Base-by-base conservation (phyloP, 2,797 vertebrate genomes). In the Vireo griseus region DNA sequence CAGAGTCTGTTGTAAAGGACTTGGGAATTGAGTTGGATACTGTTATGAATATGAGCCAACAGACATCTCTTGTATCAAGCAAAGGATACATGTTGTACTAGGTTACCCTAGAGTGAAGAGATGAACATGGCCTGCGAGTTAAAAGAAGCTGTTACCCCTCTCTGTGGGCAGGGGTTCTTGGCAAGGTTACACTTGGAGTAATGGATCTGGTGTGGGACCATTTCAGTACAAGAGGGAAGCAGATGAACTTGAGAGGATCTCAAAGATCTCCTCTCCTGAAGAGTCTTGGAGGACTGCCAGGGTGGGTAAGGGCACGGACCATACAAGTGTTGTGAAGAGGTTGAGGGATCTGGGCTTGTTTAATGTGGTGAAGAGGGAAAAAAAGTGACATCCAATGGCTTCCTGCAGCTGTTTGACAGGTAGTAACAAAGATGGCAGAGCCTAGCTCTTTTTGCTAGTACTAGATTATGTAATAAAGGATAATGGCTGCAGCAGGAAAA, bases 301-400 rank as follows among this genome's bases (percentile, higher is more conserved):
- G 2, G 13, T 31, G 16, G 5, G 71, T 48, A 31, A 35, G 29
- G n/a, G 14, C 29, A 20, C 12, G 22, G 29, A 45, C 7, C 33
- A 31, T 2, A 0, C 0, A 0, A 37, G 37, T 83, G 13, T 61
- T 68, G 10, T 47, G 31, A 48, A 48, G 54, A 86, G 18, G 4
- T 8, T 74, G 67, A 58, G 33, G 42, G 18, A 16, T 66, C 52
- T 91, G 45, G 35, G 19, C 13, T 72, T 81, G 19, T 5, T 63
- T 81, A 18, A 11, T 39, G 25, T 57, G 31, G 18, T 71, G 26
- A 76, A 80, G 50, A 72, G 84, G 37, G 11, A 57, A 84, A 55
- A 62, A 54, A 82, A 79, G 24, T n/a, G 14, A 5, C 12, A 42
- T 68, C 55, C 62, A 7, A 2, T 28, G 40, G 31, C 42, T 61